Percentiles rank a stretch among this genome's conserved stretches.
Conservation (phyloP, 1,140 invertebrate genomes). For the Caenorhabditis latens region DNA sequence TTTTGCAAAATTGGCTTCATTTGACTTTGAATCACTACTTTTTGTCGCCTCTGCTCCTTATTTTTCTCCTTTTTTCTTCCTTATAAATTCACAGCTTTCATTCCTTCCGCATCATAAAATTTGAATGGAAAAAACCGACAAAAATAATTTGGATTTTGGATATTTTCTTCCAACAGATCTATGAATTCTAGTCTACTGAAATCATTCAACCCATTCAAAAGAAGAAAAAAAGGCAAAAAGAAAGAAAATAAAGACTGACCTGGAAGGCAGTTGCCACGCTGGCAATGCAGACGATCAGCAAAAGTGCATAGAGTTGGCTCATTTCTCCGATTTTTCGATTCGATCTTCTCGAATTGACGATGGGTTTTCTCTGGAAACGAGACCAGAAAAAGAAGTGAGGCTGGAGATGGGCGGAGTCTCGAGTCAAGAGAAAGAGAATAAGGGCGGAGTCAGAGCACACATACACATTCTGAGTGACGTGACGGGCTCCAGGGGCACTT, state of each 20-base stretch:
- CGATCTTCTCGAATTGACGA: neutral
- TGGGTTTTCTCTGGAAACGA: slow-evolving; percentile 50
- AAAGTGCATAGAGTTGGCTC: slow-evolving; percentile 37
- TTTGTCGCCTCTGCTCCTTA: neutral
- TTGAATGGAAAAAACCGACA: neutral
- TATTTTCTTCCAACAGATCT: neutral
- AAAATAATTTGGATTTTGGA: slow-evolving; percentile 1
- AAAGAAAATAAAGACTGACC: neutral
- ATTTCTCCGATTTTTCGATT: neutral
- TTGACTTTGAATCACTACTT: slow-evolving; percentile 15
- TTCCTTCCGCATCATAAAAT: slow-evolving; percentile 11
- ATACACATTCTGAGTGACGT: neutral
- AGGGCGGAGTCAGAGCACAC: slow-evolving; percentile 30
- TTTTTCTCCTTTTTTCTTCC: neutral
- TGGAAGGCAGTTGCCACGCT: neutral
- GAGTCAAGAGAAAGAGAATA: neutral
- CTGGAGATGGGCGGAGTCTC: neutral
- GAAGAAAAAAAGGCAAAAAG: neutral
- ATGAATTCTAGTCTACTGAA: neutral
- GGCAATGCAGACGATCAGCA: slow-evolving; percentile 8
- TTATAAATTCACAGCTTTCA: neutral
- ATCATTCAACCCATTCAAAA: neutral
- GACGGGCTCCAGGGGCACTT: neutral
- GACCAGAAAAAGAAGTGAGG: slow-evolving; percentile 47
- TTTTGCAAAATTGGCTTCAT: neutral